Evolutionary conservation across 2,113 vertebrate genomes (phyloP), one percentile per base, ranked within the genome.

Genomic region (Egretta garzetta): DNA sequence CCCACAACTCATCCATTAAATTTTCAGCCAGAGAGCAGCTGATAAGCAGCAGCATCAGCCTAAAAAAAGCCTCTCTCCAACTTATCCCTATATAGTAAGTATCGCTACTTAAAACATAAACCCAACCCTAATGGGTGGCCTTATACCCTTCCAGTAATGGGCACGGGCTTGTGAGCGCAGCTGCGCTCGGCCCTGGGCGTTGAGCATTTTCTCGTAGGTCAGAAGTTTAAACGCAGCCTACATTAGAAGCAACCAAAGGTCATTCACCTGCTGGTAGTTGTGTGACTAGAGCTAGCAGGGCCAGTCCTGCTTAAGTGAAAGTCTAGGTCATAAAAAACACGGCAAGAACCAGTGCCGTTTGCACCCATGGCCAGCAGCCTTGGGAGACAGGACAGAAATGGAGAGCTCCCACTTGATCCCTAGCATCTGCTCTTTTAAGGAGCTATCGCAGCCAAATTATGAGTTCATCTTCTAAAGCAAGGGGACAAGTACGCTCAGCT

Each of bases 1-100:
- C 45, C 47, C 2, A 8, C 1, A 0, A 2, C 20, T 75, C 7
- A 0, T 37, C n/a, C 24, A 52, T 20, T 81, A 3, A 63, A 50
- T 73, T 47, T n/a, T 72, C 39, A 75, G 35, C 35, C 8, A 1
- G 18, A 53, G 55, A 58, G 27, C 3, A 9, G 3, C 8, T 77
- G 8, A 14, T 6, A 47, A 81, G 10, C 26, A 75, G 32, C 50
- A 56, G 12, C 3, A 41, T 2, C 5, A 0, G 6, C 7, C 11
- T 19, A 5, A 63, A 64, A 49, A 14, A 23, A 56, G 3, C 6
- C 24, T 45, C 14, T 27, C 23, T 50, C n/a, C 52, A 24, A 9
- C 11, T 39, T 12, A 6, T 21, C 14, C 24, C 11, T 33, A 5
- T 15, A 20, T 1, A 39, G 21, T 2, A 7, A 50, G 7, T 6